Evolutionary conservation across 2,888 invertebrate genomes (phyloP).

Genomic region (Acleris laterana): DNA sequence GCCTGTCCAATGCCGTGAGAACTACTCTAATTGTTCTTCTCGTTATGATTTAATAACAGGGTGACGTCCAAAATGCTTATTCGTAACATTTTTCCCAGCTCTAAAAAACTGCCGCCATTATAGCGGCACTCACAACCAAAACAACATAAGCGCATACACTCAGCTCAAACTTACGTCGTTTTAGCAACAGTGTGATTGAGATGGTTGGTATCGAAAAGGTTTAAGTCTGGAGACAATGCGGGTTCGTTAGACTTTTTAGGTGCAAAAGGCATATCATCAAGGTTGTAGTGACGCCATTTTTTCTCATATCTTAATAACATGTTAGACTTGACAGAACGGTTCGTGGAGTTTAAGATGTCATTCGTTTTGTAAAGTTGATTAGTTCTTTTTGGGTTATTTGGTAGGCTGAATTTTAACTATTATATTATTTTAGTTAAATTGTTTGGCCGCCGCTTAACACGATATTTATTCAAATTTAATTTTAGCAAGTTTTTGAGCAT

Average conservation of each 20-base stretch:
- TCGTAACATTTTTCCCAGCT: conserved; percentile 52
- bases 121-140: neutral
- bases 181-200: neutral
- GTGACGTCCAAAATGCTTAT: conserved; percentile 64
- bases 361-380: conserved; percentile 48
- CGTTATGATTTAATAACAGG: conserved; percentile 73
- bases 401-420: no score
- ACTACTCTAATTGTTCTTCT: conserved; percentile 46
- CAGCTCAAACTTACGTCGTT: neutral
- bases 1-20: conserved; percentile 43
- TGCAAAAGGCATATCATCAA: conserved; percentile 49
- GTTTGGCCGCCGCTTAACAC: no score
- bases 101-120: conserved; percentile 59
- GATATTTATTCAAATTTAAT: no score
- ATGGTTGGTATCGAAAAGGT: neutral
- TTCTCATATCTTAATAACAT: conserved; percentile 59
- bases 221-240: neutral
- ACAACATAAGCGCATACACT: neutral
- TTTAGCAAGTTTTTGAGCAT: no score
- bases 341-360: conserved; percentile 60
- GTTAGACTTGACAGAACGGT: conserved; percentile 64
- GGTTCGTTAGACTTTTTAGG: conserved; percentile 4
- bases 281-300: conserved; percentile 53
- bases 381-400: conserved; percentile 13
- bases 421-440: no score